phyloP scores from a whole-genome alignment of 2,888 invertebrate species.

The Pterobdella sp. region DNA sequence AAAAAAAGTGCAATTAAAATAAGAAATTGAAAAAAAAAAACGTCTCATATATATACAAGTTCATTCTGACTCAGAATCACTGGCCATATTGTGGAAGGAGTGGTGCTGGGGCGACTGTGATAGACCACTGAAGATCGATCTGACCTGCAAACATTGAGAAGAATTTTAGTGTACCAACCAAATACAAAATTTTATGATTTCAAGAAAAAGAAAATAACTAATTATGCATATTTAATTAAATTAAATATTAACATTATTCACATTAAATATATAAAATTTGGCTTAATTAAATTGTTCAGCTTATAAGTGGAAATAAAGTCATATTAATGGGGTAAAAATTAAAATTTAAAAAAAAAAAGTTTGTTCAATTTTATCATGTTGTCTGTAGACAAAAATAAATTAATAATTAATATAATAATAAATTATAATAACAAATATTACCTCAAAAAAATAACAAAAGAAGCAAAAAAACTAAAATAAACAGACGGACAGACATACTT shows the following conservation, averaged over 20 bases:
- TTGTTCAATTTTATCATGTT: too few relatives aligned
- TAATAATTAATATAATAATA: neutral
- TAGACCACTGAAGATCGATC: constrained; percentile 12
- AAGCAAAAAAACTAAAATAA: neutral
- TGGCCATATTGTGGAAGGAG: neutral
- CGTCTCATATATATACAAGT: too few relatives aligned
- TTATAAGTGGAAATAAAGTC: neutral
- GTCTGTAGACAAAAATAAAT: neutral
- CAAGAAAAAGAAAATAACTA: neutral
- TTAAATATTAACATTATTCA: neutral
- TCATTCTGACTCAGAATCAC: constrained; percentile 15
- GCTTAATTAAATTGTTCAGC: neutral
- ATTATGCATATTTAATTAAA: neutral
- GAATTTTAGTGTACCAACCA: neutral
- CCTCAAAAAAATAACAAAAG: neutral
- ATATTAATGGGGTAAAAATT: too few relatives aligned
- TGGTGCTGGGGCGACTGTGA: constrained; percentile 7
- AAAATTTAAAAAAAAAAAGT: too few relatives aligned
- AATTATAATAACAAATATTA: neutral
- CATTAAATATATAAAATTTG: neutral
- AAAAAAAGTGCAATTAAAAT: neutral
- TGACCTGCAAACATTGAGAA: neutral
- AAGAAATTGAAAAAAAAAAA: neutral
- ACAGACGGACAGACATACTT: neutral
- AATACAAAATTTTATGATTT: neutral